Conservation (phyloP, 2,113 vertebrate genomes). For the Hippocampus zosterae region DNA sequence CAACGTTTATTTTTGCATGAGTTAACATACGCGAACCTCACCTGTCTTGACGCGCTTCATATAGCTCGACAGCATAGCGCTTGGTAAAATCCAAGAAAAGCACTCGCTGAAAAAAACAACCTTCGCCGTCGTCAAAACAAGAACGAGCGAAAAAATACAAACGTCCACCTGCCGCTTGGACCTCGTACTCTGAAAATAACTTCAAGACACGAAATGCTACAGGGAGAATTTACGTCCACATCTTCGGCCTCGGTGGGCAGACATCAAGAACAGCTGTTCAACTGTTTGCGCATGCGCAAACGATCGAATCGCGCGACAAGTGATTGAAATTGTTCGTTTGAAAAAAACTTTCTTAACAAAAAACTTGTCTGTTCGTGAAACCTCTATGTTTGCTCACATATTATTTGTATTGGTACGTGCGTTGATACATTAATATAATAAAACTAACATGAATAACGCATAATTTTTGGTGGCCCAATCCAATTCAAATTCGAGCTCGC, state of each 20-base stretch:
- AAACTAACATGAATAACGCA: too few species aligned
- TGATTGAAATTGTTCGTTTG: not conserved
- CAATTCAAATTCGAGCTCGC: too few species aligned
- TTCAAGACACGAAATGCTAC: not conserved
- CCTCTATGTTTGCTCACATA: too few species aligned
- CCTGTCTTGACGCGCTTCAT: slow-evolving; percentile 64
- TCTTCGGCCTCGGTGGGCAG: too few species aligned
- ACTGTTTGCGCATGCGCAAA: not conserved
- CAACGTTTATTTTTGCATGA: not conserved
- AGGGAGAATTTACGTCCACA: not conserved
- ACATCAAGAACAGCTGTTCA: slow-evolving; percentile 22
- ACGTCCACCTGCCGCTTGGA: not conserved
- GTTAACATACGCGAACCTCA: slow-evolving; percentile 31
- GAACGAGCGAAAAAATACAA: not conserved
- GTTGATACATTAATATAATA: too few species aligned
- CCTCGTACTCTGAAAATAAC: not conserved
- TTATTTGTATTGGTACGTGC: too few species aligned
- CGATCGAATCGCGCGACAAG: not conserved
- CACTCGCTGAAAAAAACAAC: not conserved
- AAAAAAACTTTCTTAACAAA: too few species aligned
- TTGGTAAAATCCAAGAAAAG: not conserved
- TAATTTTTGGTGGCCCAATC: too few species aligned
- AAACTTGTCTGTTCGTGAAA: too few species aligned
- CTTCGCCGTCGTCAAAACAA: too few species aligned
- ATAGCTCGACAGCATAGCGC: slow-evolving; percentile 52